phyloP scores from a whole-genome alignment of 1,140 invertebrate species.

The Hyles euphorbiae region DNA sequence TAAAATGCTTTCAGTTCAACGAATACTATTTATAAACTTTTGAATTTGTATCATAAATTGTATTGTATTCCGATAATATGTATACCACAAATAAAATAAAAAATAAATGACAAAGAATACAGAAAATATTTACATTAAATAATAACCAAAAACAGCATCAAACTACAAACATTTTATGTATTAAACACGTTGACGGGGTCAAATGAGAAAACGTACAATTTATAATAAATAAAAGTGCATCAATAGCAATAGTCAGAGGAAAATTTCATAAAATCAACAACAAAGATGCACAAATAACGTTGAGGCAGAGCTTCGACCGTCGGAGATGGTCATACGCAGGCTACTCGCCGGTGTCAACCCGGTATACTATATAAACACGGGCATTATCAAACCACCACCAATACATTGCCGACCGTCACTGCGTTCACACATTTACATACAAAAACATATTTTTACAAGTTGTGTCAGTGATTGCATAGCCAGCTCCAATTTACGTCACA shows the following conservation, averaged over 20 bases:
- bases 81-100: too few relatives aligned
- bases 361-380: slow-evolving; percentile 50
- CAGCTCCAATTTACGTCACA: slow-evolving; percentile 35
- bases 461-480: slow-evolving; percentile 55
- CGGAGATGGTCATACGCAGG: slow-evolving; percentile 33
- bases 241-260: background rate
- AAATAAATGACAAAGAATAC: too few relatives aligned
- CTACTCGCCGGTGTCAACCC: slow-evolving; percentile 38
- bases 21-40: too few relatives aligned
- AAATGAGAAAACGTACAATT: too few relatives aligned
- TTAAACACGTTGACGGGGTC: background rate
- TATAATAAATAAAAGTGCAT: too few relatives aligned
- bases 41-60: too few relatives aligned
- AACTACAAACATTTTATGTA: background rate
- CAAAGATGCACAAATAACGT: slow-evolving; percentile 18
- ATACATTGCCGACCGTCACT: slow-evolving; percentile 62
- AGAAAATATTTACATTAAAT: too few relatives aligned
- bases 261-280: slow-evolving; percentile 9
- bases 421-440: slow-evolving; percentile 42
- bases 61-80: too few relatives aligned
- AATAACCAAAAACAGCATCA: too few relatives aligned
- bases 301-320: slow-evolving; percentile 17
- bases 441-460: slow-evolving; percentile 40
- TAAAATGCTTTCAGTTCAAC: too few relatives aligned
- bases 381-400: slow-evolving; percentile 54